Evolutionary conservation across 2,113 vertebrate genomes (phyloP).

Genomic region (Vidua chalybeata): DNA sequence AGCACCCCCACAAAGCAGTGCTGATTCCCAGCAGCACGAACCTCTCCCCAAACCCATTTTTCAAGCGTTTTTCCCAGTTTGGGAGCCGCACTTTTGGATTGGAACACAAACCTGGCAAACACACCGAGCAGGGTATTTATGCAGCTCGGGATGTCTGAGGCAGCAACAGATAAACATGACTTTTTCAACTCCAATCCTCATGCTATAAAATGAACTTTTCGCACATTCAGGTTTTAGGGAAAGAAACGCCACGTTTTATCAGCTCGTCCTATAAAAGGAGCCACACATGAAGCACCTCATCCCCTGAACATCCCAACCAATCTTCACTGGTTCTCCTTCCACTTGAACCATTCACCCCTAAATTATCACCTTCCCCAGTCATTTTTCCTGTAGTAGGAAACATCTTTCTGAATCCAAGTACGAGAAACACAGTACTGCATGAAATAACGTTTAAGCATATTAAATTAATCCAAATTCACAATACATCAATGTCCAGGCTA

Average conservation of each 20-base stretch:
- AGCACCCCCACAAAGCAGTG: background rate
- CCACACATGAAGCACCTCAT: accelerated
- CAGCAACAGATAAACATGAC: background rate
- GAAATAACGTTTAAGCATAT: background rate
- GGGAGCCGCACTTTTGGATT: background rate
- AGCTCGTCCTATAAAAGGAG: accelerated
- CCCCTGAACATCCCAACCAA: background rate
- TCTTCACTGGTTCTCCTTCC: background rate
- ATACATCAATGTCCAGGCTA: background rate
- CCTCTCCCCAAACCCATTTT: background rate
- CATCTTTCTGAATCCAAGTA: background rate
- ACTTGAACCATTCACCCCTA: background rate
- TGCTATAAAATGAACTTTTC: background rate
- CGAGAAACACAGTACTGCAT: background rate
- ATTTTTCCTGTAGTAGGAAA: background rate
- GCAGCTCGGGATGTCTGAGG: background rate
- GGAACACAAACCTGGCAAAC: background rate
- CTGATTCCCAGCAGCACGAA: background rate
- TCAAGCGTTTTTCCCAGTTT: accelerated
- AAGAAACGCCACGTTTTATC: background rate
- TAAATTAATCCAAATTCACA: background rate
- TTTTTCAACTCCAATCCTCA: background rate
- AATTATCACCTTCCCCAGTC: background rate
- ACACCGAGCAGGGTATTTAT: background rate
- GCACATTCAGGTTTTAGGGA: background rate